phyloP scores from a whole-genome alignment of 2,888 invertebrate species.

The Punctoribates punctum region DNA sequence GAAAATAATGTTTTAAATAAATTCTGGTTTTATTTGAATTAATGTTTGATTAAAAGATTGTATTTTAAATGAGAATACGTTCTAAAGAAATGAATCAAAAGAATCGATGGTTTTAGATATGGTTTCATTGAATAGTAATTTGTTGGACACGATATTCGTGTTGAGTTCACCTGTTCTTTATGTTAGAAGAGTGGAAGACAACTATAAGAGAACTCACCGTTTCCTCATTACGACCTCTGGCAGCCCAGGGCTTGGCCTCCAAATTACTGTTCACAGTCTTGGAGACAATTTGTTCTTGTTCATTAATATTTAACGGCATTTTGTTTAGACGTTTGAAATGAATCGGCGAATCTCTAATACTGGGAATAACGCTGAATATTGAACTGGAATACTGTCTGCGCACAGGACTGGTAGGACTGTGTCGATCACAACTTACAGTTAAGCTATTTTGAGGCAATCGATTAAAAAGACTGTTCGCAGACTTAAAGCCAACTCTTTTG shows the following conservation, averaged over 20 bases:
- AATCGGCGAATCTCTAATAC: neutral
- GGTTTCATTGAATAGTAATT: too few species aligned
- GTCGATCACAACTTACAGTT: neutral
- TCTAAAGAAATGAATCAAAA: too few species aligned
- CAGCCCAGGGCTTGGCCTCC: conserved; percentile 12
- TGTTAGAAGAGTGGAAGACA: neutral
- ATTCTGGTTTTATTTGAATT: too few species aligned
- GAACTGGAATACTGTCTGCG: conserved; percentile 15
- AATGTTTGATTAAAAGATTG: too few species aligned
- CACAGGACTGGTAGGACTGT: neutral
- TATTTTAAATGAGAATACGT: too few species aligned
- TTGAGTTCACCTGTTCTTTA: neutral
- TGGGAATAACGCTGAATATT: conserved; percentile 1
- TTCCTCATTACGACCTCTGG: neutral
- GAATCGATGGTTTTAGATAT: too few species aligned
- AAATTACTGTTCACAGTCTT: neutral
- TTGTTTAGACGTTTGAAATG: neutral
- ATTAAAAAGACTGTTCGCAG: conserved; percentile 23
- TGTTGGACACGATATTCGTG: neutral
- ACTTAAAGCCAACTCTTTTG: neutral
- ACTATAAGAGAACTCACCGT: neutral
- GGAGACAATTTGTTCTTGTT: neutral
- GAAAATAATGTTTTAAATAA: too few species aligned
- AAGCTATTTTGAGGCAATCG: neutral
- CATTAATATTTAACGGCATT: neutral